Evolutionary conservation across 2,113 vertebrate species (phyloP).

Genomic region (Lophotis ruficrista): DNA sequence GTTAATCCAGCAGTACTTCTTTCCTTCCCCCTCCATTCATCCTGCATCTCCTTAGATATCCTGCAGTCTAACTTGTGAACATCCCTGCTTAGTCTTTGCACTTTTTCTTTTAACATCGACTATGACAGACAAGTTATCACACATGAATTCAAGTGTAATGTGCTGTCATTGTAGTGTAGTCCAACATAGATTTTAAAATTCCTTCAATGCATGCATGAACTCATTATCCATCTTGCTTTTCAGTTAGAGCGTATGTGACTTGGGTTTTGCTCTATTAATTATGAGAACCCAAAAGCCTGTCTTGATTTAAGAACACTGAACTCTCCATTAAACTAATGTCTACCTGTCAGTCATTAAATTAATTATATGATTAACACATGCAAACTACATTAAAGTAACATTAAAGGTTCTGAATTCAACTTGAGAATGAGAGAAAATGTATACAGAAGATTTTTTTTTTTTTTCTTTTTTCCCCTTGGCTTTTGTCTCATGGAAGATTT

Average conservation of each 20-base stretch:
- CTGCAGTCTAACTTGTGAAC: neutral
- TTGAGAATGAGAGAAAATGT: neutral
- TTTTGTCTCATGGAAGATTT: neutral
- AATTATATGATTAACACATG: constrained; percentile 39
- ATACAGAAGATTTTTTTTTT: neutral
- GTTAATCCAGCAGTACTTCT: neutral
- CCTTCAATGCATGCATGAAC: neutral
- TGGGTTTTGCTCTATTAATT: constrained; percentile 40
- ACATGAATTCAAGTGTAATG: neutral
- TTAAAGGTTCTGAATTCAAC: neutral
- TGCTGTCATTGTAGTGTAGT: neutral
- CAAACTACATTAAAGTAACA: neutral
- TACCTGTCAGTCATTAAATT: constrained; percentile 35
- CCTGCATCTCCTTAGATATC: neutral
- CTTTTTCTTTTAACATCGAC: neutral
- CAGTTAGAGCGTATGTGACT: neutral
- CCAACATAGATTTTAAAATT: constrained; percentile 34
- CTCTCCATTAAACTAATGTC: constrained; percentile 54
- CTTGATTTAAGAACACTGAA: constrained; percentile 58
- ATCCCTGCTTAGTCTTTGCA: neutral
- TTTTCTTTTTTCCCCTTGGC: neutral
- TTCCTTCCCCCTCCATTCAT: neutral
- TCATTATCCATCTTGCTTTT: constrained; percentile 39
- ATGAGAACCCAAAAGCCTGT: constrained; percentile 49
- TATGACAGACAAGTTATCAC: neutral